Conservation (phyloP, 1,140 invertebrate genomes). For the Hypothenemus hampei region DNA sequence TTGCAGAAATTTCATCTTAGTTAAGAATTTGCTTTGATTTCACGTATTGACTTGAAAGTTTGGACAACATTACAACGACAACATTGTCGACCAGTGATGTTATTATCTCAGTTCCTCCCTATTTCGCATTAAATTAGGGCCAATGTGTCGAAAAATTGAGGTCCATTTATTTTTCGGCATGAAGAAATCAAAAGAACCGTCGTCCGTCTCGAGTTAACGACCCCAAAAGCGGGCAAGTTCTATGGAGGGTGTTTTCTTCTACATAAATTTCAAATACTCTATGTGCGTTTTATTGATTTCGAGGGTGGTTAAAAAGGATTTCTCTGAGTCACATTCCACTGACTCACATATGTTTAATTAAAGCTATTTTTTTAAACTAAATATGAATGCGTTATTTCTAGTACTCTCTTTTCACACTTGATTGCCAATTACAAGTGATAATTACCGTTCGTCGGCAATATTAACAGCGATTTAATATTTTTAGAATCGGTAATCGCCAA, state of each 20-base stretch:
- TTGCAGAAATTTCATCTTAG: background rate
- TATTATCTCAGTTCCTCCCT: conserved; percentile 7
- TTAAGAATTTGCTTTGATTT: background rate
- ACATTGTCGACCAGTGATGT: conserved; percentile 2
- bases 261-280: no score
- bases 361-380: no score
- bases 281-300: no score
- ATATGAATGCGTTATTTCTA: conserved; percentile 1
- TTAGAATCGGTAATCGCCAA: background rate
- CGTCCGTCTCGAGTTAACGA: conserved; percentile 6
- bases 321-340: no score
- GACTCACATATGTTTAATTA: no score
- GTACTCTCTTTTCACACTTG: conserved; percentile 1
- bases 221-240: background rate
- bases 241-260: no score
- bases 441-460: background rate
- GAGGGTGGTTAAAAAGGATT: no score
- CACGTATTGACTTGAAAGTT: background rate
- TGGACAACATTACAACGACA: no score
- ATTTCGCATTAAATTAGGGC: conserved; percentile 5
- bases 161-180: background rate
- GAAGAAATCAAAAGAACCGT: background rate
- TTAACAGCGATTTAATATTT: conserved; percentile 1
- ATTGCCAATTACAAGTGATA: conserved; percentile 9
- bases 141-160: conserved; percentile 5